Conservation (phyloP, 1,140 invertebrate species). For the Aphelenchoides fujianensis region DNA sequence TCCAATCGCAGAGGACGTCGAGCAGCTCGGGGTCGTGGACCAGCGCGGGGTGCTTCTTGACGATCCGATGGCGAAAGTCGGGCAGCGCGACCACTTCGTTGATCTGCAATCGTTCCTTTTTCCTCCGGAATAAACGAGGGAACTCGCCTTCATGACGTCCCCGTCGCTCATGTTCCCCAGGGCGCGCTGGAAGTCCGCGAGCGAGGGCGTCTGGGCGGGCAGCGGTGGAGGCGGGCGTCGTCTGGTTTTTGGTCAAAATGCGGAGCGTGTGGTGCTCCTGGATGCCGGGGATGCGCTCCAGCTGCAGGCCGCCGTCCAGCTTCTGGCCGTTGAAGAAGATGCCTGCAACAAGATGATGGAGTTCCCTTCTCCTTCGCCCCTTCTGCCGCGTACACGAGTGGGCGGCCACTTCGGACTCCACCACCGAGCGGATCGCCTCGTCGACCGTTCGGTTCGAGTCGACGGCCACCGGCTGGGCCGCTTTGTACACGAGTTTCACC, state of each 20-base stretch:
- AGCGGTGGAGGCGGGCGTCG: neutral
- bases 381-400: neutral
- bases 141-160: too few relatives aligned
- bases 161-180: neutral
- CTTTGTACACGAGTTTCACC: constrained; percentile 6
- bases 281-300: neutral
- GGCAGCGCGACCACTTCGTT: neutral
- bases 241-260: neutral
- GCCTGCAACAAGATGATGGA: constrained; percentile 14
- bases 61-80: constrained; percentile 4
- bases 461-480: neutral
- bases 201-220: neutral
- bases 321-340: constrained; percentile 13
- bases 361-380: neutral
- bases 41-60: neutral
- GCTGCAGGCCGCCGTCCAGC: neutral
- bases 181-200: too few relatives aligned
- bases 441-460: neutral
- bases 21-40: neutral
- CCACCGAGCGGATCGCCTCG: neutral
- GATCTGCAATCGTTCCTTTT: neutral
- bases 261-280: constrained; percentile 2
- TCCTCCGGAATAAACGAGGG: too few relatives aligned
- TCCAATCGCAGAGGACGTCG: neutral
- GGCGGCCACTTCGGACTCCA: neutral